Conservation (phyloP, 2,888 invertebrate species). For the Siphonodentalium dalli region DNA sequence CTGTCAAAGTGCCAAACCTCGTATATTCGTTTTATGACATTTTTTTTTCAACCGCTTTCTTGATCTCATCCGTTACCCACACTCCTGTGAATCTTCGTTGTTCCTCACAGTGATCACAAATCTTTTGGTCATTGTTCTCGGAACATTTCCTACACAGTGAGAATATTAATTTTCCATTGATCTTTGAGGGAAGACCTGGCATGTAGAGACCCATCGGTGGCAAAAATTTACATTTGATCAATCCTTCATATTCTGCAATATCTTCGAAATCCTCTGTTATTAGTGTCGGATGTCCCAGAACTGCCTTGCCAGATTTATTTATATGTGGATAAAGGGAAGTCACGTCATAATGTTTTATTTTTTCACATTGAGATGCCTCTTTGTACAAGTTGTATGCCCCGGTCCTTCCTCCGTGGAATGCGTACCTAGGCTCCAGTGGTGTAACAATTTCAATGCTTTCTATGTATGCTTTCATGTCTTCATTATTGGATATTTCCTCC, state of each 20-base stretch:
- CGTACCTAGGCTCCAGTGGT: conserved; percentile 6
- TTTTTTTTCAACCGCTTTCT: no score
- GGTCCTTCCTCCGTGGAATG: conserved; percentile 11
- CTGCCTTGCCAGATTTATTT: background rate
- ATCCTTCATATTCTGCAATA: conserved; percentile 31
- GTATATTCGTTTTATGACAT: conserved; percentile 43
- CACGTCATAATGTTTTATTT: conserved; percentile 10
- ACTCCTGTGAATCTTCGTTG: conserved; percentile 46
- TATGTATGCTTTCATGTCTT: background rate
- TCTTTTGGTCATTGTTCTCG: conserved; percentile 28
- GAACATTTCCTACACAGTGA: conserved; percentile 42
- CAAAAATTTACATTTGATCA: conserved; percentile 32
- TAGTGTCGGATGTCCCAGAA: background rate
- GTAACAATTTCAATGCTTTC: background rate
- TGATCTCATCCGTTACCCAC: conserved; percentile 57
- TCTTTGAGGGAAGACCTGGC: conserved; percentile 43
- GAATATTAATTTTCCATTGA: conserved; percentile 50
- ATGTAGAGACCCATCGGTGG: conserved; percentile 37
- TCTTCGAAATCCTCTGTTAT: conserved; percentile 21
- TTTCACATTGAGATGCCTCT: background rate
- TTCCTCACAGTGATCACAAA: conserved; percentile 46
- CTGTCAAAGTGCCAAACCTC: conserved; percentile 58
- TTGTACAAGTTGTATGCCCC: background rate
- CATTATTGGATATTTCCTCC: background rate
- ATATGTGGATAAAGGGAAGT: conserved; percentile 6